A percentile compares a stretch with the other conserved stretches of the same genome.
Conservation (phyloP, 2,888 invertebrate species). For the Nemotelus pantherinus region DNA sequence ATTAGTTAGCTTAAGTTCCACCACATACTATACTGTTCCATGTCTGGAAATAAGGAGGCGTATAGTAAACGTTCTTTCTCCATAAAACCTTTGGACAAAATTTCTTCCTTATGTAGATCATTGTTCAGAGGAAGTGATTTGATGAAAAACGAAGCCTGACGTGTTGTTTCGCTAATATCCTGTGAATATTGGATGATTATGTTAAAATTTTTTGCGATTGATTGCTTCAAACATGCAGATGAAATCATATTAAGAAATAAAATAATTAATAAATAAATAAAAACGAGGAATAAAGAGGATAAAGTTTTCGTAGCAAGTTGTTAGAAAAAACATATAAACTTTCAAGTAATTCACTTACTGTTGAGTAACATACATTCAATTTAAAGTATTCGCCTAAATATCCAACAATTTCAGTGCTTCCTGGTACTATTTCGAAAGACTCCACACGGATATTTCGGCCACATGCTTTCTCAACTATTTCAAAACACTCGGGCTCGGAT, state of each 20-base stretch:
- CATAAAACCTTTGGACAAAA: slow-evolving; percentile 18
- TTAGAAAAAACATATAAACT: neutral
- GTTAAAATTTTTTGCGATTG: no score
- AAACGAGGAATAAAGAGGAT: neutral
- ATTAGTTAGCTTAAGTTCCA: neutral
- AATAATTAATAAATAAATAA: no score
- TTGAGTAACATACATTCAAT: slow-evolving; percentile 11
- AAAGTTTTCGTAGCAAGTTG: neutral
- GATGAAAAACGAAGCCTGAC: slow-evolving; percentile 9
- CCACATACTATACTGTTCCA: slow-evolving; percentile 25
- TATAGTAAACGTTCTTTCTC: slow-evolving; percentile 19
- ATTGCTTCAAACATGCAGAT: no score
- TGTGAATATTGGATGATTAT: no score
- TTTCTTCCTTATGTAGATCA: slow-evolving; percentile 20
- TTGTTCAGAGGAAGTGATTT: slow-evolving; percentile 28
- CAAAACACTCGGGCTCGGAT: slow-evolving; percentile 19
- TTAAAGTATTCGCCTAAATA: slow-evolving; percentile 41
- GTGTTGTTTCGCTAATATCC: no score
- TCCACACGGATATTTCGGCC: neutral
- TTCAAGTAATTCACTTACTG: slow-evolving; percentile 14
- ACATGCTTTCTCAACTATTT: slow-evolving; percentile 9
- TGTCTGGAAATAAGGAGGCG: slow-evolving; percentile 23
- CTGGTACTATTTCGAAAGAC: slow-evolving; percentile 32
- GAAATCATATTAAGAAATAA: no score
- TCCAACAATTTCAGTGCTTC: slow-evolving; percentile 9